Conservation (phyloP, 2,113 vertebrate genomes). For the Dendropsophus ebraccatus region DNA sequence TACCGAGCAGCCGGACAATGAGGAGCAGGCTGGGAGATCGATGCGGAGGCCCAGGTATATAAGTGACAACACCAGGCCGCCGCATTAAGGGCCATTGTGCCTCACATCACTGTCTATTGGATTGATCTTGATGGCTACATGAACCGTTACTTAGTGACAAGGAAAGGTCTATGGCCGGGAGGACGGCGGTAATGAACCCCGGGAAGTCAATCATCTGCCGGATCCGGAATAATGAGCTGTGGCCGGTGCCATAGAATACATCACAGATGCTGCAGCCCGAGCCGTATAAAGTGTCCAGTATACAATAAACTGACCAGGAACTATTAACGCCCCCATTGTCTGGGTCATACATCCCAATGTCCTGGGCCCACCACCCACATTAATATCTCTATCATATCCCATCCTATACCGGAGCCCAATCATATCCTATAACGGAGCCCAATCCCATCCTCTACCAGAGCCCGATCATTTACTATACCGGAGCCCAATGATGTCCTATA, state of each 20-base stretch:
- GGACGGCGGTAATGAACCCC: not conserved
- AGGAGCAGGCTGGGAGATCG: not conserved
- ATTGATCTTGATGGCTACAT: not conserved
- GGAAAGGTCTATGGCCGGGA: not conserved
- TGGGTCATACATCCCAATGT: not conserved
- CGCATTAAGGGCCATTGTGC: conserved; percentile 12
- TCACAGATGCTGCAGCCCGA: too few relatives aligned
- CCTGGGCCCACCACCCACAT: not conserved
- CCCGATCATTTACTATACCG: too few relatives aligned
- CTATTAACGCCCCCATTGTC: not conserved
- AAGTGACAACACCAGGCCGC: not conserved
- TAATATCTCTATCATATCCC: not conserved
- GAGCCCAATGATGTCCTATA: too few relatives aligned
- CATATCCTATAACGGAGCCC: too few relatives aligned
- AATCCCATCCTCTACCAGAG: too few relatives aligned
- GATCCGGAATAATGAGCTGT: not conserved
- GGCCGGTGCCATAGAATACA: not conserved
- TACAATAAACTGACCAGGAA: not conserved
- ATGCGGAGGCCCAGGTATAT: not conserved
- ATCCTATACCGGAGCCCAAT: too few relatives aligned
- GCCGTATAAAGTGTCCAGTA: too few relatives aligned
- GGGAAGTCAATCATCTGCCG: not conserved
- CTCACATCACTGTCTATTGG: not conserved
- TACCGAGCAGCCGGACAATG: conserved; percentile 25
- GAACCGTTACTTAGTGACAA: not conserved